Evolutionary conservation across 1,140 invertebrate species (phyloP).

Genomic region (Euura lappo): DNA sequence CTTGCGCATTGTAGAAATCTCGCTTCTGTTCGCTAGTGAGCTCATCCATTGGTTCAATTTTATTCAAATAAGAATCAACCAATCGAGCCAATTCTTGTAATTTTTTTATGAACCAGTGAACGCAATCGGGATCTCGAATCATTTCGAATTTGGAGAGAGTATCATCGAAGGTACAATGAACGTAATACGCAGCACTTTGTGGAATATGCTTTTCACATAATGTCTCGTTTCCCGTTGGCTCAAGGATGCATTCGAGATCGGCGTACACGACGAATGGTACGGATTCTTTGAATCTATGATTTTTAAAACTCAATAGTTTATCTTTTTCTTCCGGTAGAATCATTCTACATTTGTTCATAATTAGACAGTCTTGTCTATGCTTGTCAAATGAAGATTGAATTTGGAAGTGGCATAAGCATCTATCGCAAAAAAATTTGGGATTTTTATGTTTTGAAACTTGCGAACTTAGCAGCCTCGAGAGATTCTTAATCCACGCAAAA

Average conservation of each 20-base stretch:
- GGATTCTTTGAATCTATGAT: conserved; percentile 23
- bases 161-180: conserved; percentile 19
- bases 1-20: too few species aligned
- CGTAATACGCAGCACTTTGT: conserved; percentile 23
- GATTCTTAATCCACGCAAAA: conserved; percentile 23
- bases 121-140: too few species aligned
- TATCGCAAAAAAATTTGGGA: conserved; percentile 20
- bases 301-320: conserved; percentile 25
- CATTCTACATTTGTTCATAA: conserved; percentile 18
- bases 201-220: conserved; percentile 20
- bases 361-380: conserved; percentile 19
- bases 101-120: too few species aligned
- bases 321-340: conserved; percentile 13
- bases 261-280: conserved; percentile 29
- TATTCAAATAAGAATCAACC: too few species aligned
- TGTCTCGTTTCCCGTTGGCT: not conserved
- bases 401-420: conserved; percentile 25
- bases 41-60: too few species aligned
- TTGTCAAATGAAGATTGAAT: conserved; percentile 6
- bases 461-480: conserved; percentile 21
- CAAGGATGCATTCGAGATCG: conserved; percentile 25
- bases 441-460: conserved; percentile 21
- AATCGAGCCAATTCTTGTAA: too few species aligned
- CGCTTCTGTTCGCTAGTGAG: too few species aligned
- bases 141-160: too few species aligned